Conservation (phyloP, 2,888 invertebrate genomes). For the Erebia palarica region DNA sequence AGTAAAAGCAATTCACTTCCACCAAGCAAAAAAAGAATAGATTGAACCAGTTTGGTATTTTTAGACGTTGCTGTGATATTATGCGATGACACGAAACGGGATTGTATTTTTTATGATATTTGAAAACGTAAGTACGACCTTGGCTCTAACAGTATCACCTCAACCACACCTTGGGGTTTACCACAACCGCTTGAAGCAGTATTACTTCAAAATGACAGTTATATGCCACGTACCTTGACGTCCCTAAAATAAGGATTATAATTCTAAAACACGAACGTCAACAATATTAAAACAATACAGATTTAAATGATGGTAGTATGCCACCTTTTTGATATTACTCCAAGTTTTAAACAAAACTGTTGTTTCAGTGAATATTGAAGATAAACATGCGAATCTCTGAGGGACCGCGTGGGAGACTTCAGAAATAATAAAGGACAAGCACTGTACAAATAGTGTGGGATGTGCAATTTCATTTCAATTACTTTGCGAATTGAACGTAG, state of each 20-base stretch:
- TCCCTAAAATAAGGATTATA: too few species aligned
- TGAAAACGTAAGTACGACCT: background rate
- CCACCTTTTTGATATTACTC: background rate
- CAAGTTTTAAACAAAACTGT: background rate
- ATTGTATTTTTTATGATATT: background rate
- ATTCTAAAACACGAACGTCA: too few species aligned
- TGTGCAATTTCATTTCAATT: constrained; percentile 29
- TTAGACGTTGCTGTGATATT: background rate
- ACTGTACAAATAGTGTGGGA: constrained; percentile 30
- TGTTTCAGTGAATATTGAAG: constrained; percentile 8
- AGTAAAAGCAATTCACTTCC: background rate
- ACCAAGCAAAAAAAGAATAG: background rate
- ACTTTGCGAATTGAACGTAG: background rate
- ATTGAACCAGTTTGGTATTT: background rate
- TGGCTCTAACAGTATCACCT: background rate
- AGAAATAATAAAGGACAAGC: constrained; percentile 29
- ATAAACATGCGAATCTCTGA: constrained; percentile 10
- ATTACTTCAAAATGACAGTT: too few species aligned
- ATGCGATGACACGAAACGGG: background rate
- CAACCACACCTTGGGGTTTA: too few species aligned
- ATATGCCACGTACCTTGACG: too few species aligned
- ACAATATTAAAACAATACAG: too few species aligned
- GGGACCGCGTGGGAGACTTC: constrained; percentile 19
- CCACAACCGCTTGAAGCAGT: too few species aligned
- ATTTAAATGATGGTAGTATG: too few species aligned